Evolutionary conservation across 2,888 invertebrate species (phyloP).

Genomic region (Luperina nickerlii): DNA sequence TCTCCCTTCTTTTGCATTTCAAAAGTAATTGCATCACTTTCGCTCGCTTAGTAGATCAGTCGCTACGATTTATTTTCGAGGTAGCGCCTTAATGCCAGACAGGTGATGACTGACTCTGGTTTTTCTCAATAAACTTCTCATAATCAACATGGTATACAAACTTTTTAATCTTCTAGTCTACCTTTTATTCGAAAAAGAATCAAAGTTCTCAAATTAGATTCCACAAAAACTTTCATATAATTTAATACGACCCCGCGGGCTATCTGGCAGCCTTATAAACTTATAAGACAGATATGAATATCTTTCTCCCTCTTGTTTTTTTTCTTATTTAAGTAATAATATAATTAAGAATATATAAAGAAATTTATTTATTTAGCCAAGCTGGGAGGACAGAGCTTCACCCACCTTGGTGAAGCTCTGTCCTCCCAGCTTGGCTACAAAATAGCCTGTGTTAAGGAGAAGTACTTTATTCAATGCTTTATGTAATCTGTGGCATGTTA

Average conservation of each 20-base stretch:
- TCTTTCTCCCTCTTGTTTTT: too few relatives aligned
- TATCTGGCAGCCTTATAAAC: neutral
- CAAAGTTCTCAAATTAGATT: constrained; percentile 8
- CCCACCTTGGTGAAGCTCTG: too few relatives aligned
- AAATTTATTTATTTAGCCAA: too few relatives aligned
- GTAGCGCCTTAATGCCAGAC: neutral
- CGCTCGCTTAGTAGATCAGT: too few relatives aligned
- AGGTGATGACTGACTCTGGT: neutral
- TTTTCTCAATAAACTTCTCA: neutral
- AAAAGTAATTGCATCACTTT: too few relatives aligned
- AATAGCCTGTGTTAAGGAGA: too few relatives aligned
- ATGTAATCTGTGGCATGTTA: neutral
- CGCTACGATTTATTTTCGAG: too few relatives aligned
- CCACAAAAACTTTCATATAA: constrained; percentile 7
- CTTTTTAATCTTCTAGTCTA: neutral
- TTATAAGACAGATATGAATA: constrained; percentile 6
- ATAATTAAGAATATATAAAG: too few relatives aligned
- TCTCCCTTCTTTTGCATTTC: too few relatives aligned
- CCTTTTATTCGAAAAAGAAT: constrained; percentile 1
- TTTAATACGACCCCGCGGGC: neutral
- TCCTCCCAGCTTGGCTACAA: too few relatives aligned
- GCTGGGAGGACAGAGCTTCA: too few relatives aligned
- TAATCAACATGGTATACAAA: neutral
- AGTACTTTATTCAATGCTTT: neutral
- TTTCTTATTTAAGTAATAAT: neutral